These are phyloP conservation scores for Pyxicephalus adspersus DNA, from an alignment of 2,113 vertebrate species.

Conservation along the genomic window DNA sequence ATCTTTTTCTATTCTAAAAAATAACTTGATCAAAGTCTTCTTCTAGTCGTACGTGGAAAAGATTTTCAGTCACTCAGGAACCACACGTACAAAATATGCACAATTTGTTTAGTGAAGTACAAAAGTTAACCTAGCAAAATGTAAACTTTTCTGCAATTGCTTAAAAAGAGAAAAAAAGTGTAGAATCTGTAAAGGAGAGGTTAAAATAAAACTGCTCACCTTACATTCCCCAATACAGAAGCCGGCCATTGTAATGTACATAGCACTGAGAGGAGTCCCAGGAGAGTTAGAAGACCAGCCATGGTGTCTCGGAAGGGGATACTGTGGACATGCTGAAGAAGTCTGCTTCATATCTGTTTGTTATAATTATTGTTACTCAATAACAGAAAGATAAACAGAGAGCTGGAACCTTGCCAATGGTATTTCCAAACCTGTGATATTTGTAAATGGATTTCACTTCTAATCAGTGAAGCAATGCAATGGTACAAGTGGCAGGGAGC, in stretches of 20 bases:
- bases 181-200: no score
- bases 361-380: not conserved
- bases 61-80: no score
- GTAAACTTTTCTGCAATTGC: no score
- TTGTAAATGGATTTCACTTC: not conserved
- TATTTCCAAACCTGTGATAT: not conserved
- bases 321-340: not conserved
- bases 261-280: constrained; percentile 46
- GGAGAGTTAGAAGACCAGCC: not conserved
- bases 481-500: no score
- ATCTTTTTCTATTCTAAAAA: no score
- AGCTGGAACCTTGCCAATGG: not conserved
- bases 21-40: no score
- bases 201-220: constrained; percentile 62
- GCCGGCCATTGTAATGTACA: constrained; percentile 48
- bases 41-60: no score
- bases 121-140: no score
- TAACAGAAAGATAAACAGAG: not conserved
- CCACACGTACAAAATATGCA: no score
- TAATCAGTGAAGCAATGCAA: no score
- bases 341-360: not conserved
- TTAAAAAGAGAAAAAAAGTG: no score
- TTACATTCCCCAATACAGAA: constrained; percentile 23
- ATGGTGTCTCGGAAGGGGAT: constrained; percentile 45
- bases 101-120: no score